Percentiles rank a stretch among this genome's conserved stretches.
Conservation (phyloP, 2,797 vertebrate genomes). For the Anas georgica region DNA sequence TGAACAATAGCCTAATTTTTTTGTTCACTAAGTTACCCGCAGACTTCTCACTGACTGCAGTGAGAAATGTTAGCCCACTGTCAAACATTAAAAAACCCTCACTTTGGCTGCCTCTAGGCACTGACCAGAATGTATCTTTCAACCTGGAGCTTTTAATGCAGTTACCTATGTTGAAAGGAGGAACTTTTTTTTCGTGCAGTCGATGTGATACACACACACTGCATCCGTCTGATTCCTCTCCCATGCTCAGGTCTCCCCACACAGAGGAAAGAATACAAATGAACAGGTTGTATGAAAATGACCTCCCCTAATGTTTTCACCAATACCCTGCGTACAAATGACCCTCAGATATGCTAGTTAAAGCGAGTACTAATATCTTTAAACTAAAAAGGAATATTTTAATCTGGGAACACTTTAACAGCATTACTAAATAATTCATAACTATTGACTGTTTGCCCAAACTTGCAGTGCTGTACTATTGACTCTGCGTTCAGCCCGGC, state of each 20-base stretch:
- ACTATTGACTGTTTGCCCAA: constrained; percentile 47
- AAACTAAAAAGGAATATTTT: constrained; percentile 5
- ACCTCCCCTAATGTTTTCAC: neutral
- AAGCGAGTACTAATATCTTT: neutral
- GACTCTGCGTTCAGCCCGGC: constrained; percentile 22
- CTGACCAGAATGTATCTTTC: neutral
- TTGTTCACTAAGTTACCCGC: neutral
- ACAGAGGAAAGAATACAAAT: neutral
- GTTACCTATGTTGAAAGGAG: neutral
- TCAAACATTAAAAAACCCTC: neutral
- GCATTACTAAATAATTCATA: constrained; percentile 48
- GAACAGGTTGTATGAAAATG: neutral
- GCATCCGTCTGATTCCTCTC: neutral
- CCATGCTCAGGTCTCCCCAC: neutral
- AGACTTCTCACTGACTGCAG: neutral
- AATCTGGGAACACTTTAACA: constrained; percentile 3
- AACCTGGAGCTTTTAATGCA: neutral
- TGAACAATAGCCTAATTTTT: neutral
- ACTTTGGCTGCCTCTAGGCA: neutral
- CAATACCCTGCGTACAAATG: neutral
- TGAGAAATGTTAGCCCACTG: neutral
- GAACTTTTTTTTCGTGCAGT: neutral
- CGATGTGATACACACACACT: neutral
- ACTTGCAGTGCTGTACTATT: constrained; percentile 17
- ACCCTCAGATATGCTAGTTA: neutral